Conservation (phyloP, 2,113 vertebrate genomes). For the Ammodytes dubius region DNA sequence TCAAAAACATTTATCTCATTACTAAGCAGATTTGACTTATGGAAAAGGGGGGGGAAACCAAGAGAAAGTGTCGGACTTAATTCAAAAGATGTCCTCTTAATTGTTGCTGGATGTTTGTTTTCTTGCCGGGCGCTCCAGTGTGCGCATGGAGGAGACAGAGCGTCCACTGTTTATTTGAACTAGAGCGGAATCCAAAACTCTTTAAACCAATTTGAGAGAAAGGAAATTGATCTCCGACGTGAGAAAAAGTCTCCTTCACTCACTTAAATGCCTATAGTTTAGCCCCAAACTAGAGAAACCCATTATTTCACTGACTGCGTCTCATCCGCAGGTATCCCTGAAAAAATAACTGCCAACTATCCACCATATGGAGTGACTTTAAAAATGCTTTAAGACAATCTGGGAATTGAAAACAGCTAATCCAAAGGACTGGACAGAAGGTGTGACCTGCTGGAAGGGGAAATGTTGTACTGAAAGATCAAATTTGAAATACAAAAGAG, state of each 20-base stretch:
- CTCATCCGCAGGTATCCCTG: slow-evolving; percentile 9
- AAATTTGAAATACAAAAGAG: slow-evolving; percentile 45
- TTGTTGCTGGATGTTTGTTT: slow-evolving; percentile 74
- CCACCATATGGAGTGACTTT: slow-evolving; percentile 9
- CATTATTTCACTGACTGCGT: neutral
- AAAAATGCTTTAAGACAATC: slow-evolving; percentile 24
- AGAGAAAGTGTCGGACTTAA: slow-evolving; percentile 57
- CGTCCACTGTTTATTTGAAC: slow-evolving; percentile 60
- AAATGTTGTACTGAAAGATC: slow-evolving; percentile 49
- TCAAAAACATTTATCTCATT: slow-evolving; percentile 87
- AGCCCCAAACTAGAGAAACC: slow-evolving; percentile 50
- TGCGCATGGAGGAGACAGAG: slow-evolving; percentile 41
- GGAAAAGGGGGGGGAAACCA: slow-evolving; percentile 42
- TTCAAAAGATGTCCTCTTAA: slow-evolving; percentile 74
- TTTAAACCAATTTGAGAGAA: slow-evolving; percentile 36
- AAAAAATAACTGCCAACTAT: slow-evolving; percentile 12
- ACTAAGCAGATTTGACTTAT: slow-evolving; percentile 85
- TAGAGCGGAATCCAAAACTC: slow-evolving; percentile 35
- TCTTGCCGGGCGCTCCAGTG: slow-evolving; percentile 28
- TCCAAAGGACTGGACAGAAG: slow-evolving; percentile 38
- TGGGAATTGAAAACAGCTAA: neutral
- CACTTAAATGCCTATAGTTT: slow-evolving; percentile 17
- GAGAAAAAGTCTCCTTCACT: slow-evolving; percentile 12
- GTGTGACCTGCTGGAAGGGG: slow-evolving; percentile 60
- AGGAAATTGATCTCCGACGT: slow-evolving; percentile 20